These are phyloP conservation scores for Bembecia ichneumoniformis DNA, from an alignment of 2,888 invertebrate species.

Conservation along the genomic window DNA sequence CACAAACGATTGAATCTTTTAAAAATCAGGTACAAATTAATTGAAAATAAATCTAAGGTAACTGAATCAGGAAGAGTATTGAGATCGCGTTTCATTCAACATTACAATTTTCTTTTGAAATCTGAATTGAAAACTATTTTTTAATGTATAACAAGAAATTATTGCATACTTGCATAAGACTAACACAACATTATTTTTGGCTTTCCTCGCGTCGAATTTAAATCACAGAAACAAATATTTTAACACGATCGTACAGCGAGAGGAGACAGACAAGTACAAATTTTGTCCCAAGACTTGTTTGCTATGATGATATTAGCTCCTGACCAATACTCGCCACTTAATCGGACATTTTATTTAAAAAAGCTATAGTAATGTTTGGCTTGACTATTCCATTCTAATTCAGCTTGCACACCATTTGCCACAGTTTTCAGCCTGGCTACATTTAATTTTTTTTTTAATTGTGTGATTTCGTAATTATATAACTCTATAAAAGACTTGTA, in stretches of 20 bases:
- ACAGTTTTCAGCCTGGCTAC: too few species aligned
- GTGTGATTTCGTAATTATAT: too few species aligned
- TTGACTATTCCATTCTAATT: too few species aligned
- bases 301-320: too few species aligned
- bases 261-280: too few species aligned
- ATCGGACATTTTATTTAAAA: too few species aligned
- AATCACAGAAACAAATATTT: constrained; percentile 56
- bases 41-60: constrained; percentile 66
- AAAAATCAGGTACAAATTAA: constrained; percentile 70
- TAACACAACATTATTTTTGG: constrained; percentile 57
- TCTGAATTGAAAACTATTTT: constrained; percentile 16
- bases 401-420: too few species aligned
- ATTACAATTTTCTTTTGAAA: constrained; percentile 12
- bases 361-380: too few species aligned
- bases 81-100: constrained; percentile 45
- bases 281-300: too few species aligned
- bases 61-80: constrained; percentile 61
- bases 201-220: constrained; percentile 50
- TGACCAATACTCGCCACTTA: too few species aligned
- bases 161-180: constrained; percentile 15
- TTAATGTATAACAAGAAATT: constrained; percentile 32
- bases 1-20: constrained; percentile 8
- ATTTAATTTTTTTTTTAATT: too few species aligned
- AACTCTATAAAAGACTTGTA: too few species aligned
- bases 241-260: constrained; percentile 7